phyloP scores from a whole-genome alignment of 2,113 vertebrate species.

The Coregonus clupeaformis region DNA sequence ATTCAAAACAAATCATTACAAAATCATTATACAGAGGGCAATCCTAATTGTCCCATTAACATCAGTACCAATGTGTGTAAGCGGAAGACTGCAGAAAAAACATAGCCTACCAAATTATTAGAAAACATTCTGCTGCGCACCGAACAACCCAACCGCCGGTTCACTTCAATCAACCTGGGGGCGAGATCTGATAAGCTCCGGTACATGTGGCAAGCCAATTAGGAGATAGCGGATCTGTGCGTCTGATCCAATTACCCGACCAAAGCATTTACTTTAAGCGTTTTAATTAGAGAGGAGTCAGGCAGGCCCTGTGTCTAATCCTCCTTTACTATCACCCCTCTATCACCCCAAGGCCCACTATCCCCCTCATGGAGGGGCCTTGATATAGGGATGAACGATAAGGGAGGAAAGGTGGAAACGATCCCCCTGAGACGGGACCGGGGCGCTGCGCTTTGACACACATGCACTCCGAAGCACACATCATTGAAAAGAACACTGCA shows the following conservation, averaged over 20 bases:
- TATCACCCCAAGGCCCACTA: slow-evolving; percentile 7
- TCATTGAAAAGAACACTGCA: too few species aligned
- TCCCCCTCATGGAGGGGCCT: slow-evolving; percentile 57
- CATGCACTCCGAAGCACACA: not conserved
- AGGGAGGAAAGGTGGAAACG: slow-evolving; percentile 43
- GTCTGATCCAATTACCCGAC: slow-evolving; percentile 73
- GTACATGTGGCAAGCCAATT: slow-evolving; percentile 69
- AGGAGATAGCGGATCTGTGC: slow-evolving; percentile 67
- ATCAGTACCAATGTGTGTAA: too few species aligned
- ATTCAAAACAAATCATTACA: too few species aligned
- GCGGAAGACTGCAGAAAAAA: not conserved
- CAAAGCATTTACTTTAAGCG: slow-evolving; percentile 74
- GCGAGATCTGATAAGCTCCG: slow-evolving; percentile 60
- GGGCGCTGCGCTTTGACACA: too few species aligned
- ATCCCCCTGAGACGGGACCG: slow-evolving; percentile 39
- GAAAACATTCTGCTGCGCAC: slow-evolving; percentile 36
- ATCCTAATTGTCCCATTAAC: too few species aligned
- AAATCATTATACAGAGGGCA: too few species aligned
- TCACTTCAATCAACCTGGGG: slow-evolving; percentile 45
- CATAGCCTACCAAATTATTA: slow-evolving; percentile 19
- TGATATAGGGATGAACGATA: slow-evolving; percentile 52
- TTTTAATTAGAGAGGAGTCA: slow-evolving; percentile 73
- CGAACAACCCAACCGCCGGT: slow-evolving; percentile 7
- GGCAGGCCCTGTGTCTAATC: slow-evolving; percentile 61
- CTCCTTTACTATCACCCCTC: slow-evolving; percentile 32